Base-by-base conservation (phyloP, 2,113 vertebrate species). In the Meles meles region DNA sequence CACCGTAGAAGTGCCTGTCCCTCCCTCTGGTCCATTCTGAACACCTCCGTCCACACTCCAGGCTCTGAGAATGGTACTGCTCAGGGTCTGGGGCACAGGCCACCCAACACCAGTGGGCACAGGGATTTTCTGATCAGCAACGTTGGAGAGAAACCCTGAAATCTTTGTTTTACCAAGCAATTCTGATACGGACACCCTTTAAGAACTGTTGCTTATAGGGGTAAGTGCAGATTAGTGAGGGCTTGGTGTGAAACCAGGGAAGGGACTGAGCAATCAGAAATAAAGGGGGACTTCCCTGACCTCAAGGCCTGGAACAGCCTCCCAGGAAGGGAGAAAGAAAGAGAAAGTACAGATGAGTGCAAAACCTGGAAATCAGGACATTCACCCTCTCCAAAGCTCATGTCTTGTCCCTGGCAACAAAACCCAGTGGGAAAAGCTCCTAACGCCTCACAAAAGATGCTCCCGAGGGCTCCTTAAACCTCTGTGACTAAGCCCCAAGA, bases 401-500 rank as follows among this genome's bases (percentile, higher is more conserved):
- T 67, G 90, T 88, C 88, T 91, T 39, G 18, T 82, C 86, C 23
- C 81, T 88, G 74, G 67, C 79, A 94, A 94, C 80, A 77, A 90
- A 94, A 90, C 21, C 25, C 63, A 47, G 77, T 27, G 49, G 85
- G 1, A 67, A 96, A 55, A 37, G 67, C 93, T 74, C 57, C 55
- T 94, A 96, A 9, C 47, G 12, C 20, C n/a, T 44, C 76, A 96
- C 88, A 74, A 65, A 94, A 92, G 84, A 85, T n/a, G 52, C 77
- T 86, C 89, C 82, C 12, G 0, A 57, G 95, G 90, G 96, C 69
- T 91, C 82, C 87, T n/a, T 59, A 95, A 88, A 63, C 88, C 14
- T 17, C 92, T 57, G 10, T 97, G 96, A 96, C 97, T 97, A 95
- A 88, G 88, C 93, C 94, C 55, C 39, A 5, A 59, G 93, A 96